A percentile compares a stretch with the other conserved stretches of the same genome.
Evolutionary conservation across 2,888 invertebrate species (phyloP).

Genomic region (Macrophya annulata): DNA sequence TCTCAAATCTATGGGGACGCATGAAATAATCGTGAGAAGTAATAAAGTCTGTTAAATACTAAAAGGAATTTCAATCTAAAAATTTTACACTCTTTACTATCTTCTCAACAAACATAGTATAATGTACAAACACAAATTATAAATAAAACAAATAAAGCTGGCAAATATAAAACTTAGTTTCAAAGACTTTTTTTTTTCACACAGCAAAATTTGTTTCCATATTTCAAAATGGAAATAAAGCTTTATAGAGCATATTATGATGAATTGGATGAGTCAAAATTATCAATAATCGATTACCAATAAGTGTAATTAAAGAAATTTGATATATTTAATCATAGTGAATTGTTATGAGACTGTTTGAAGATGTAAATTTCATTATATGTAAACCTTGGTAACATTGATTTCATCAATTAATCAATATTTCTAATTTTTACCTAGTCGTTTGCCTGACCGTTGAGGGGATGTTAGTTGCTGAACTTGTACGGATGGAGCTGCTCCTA

Average conservation of each 20-base stretch:
- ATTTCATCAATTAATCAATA: conserved; percentile 36
- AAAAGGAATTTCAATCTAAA: background rate
- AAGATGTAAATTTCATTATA: background rate
- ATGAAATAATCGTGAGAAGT: conserved; percentile 39
- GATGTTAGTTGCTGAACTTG: conserved; percentile 79
- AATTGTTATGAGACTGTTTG: conserved; percentile 2
- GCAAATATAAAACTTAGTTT: conserved; percentile 14
- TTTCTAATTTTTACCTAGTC: conserved; percentile 74
- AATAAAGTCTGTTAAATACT: background rate
- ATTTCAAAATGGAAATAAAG: background rate
- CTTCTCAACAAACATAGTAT: conserved; percentile 14
- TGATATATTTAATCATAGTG: background rate
- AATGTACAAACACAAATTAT: conserved; percentile 42
- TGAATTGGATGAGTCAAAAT: background rate
- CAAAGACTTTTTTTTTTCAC: background rate
- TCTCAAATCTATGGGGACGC: background rate
- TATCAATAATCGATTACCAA: conserved; percentile 11
- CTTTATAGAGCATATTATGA: background rate
- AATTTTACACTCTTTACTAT: background rate
- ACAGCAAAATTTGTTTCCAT: background rate
- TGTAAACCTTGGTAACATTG: conserved; percentile 43
- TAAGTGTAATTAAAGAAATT: conserved; percentile 2
- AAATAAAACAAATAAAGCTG: conserved; percentile 13
- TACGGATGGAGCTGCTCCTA: conserved; percentile 77
- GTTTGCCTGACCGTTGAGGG: conserved; percentile 76